phyloP scores from a whole-genome alignment of 2,797 vertebrate genomes.

The Typhlichthys eigenmanni region DNA sequence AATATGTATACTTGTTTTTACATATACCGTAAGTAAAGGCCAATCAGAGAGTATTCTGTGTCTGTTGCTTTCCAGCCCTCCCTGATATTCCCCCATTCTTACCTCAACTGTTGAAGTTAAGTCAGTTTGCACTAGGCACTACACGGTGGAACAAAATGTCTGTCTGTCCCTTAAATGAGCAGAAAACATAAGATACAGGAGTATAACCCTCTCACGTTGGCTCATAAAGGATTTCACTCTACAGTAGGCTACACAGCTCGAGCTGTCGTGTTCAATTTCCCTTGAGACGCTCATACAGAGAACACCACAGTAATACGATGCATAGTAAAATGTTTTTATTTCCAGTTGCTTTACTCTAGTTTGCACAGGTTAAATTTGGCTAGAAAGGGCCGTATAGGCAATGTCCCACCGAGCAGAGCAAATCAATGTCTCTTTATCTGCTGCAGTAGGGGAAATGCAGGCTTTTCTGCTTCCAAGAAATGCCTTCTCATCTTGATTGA shows the following conservation, averaged over 20 bases:
- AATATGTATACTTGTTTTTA: too few species aligned
- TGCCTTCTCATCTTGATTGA: slow-evolving; percentile 45
- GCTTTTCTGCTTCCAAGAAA: slow-evolving; percentile 52
- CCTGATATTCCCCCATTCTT: too few species aligned
- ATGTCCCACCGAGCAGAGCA: slow-evolving; percentile 59
- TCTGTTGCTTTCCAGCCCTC: too few species aligned
- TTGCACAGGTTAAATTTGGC: slow-evolving; percentile 61
- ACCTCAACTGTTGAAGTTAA: too few species aligned
- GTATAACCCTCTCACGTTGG: too few species aligned
- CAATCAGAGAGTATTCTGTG: too few species aligned
- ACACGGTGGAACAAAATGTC: too few species aligned
- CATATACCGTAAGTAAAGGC: too few species aligned
- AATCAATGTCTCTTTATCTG: slow-evolving; percentile 70
- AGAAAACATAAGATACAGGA: too few species aligned
- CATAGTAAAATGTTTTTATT: slow-evolving; percentile 23
- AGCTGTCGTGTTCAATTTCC: slow-evolving; percentile 3
- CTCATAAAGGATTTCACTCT: too few species aligned
- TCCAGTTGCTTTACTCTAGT: slow-evolving; percentile 38
- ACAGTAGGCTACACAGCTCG: not conserved
- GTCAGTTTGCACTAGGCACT: too few species aligned
- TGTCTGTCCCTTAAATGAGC: too few species aligned
- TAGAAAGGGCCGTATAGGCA: slow-evolving; percentile 51
- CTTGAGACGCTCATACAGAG: slow-evolving; percentile 2
- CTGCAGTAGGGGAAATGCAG: slow-evolving; percentile 61
- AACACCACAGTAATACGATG: slow-evolving; percentile 26